Conservation (phyloP, 2,888 invertebrate genomes). For the Onthophagus sagittarius region DNA sequence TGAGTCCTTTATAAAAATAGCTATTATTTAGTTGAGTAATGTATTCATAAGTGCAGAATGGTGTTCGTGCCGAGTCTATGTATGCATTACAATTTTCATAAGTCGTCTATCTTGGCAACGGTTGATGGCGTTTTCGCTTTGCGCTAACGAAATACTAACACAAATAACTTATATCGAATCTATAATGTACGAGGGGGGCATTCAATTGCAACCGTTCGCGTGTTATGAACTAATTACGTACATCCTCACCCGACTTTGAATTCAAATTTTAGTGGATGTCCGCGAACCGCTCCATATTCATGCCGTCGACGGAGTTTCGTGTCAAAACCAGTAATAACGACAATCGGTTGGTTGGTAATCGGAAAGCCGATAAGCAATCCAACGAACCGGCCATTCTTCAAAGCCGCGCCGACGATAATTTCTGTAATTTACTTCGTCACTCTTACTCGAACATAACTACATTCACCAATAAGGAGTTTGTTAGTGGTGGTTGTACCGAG, state of each 20-base stretch:
- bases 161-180: not conserved
- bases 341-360: not conserved
- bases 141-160: not conserved
- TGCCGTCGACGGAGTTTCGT: not conserved
- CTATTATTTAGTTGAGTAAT: not conserved
- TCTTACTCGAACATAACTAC: not conserved
- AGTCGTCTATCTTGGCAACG: not conserved
- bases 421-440: not conserved
- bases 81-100: not conserved
- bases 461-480: no score
- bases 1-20: no score
- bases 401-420: not conserved
- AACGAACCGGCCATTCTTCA: not conserved
- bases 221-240: not conserved
- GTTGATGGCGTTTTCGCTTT: not conserved
- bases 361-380: not conserved
- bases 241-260: conserved; percentile 1
- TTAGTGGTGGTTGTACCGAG: no score
- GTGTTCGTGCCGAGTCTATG: not conserved
- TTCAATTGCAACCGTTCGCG: not conserved
- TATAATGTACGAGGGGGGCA: not conserved
- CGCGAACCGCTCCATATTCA: conserved; percentile 1
- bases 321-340: conserved; percentile 4
- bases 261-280: conserved; percentile 1
- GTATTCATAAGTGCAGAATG: not conserved